Evolutionary conservation across 2,888 invertebrate species (phyloP).

Genomic region (Philhelius pedissequus): DNA sequence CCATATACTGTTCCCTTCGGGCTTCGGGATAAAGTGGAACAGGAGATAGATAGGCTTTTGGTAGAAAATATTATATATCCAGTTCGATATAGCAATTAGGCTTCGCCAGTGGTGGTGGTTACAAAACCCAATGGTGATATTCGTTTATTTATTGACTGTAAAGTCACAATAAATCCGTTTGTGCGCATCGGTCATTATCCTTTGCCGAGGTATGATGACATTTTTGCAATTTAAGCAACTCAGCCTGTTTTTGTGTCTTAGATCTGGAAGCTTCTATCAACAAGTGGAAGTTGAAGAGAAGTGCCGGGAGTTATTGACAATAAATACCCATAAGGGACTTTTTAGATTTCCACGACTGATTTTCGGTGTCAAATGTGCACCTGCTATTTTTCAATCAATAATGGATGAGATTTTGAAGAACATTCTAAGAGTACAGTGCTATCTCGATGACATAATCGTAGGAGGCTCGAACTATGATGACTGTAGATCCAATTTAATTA

Average conservation of each 20-base stretch:
- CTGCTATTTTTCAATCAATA: slow-evolving; percentile 44
- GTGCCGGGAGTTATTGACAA: slow-evolving; percentile 9
- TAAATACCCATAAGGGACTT: slow-evolving; percentile 13
- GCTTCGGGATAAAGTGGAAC: background rate
- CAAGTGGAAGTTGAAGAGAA: slow-evolving; percentile 10
- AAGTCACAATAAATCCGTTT: background rate
- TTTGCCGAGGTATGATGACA: slow-evolving; percentile 25
- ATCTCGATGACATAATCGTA: too few relatives aligned
- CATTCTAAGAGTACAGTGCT: too few relatives aligned
- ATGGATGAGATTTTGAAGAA: slow-evolving; percentile 14
- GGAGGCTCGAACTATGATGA: background rate
- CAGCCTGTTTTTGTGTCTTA: background rate
- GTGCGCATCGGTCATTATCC: slow-evolving; percentile 27
- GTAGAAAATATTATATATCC: background rate
- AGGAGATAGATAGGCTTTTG: background rate
- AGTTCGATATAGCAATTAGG: slow-evolving; percentile 22
- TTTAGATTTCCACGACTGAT: background rate
- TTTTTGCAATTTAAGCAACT: slow-evolving; percentile 17
- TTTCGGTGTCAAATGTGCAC: too few relatives aligned
- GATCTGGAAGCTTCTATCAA: slow-evolving; percentile 29
- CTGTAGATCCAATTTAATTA: background rate
- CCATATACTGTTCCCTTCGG: background rate
- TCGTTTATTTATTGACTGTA: too few relatives aligned
- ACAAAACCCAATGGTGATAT: slow-evolving; percentile 24
- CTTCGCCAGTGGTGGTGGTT: slow-evolving; percentile 36